phyloP scores from a whole-genome alignment of 1,140 invertebrate genomes.

The Venustaconcha ellipsiformis region DNA sequence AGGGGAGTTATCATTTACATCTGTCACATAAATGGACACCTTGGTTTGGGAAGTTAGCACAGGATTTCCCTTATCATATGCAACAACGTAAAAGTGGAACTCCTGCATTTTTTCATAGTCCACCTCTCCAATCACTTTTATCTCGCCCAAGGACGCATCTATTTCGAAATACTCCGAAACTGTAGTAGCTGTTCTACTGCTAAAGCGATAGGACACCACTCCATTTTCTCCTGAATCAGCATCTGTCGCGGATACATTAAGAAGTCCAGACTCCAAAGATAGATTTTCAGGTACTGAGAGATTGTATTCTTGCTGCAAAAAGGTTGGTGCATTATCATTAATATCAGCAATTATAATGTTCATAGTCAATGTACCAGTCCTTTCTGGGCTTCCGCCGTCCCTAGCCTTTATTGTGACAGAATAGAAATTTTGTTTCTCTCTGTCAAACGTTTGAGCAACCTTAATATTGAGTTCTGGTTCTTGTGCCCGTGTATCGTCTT shows the following conservation, averaged over 20 bases:
- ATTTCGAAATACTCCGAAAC: slow-evolving; percentile 82
- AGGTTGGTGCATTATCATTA: slow-evolving; percentile 57
- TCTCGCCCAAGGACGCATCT: slow-evolving; percentile 70
- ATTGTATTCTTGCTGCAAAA: slow-evolving; percentile 38
- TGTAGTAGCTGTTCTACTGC: slow-evolving; percentile 88
- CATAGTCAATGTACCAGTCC: slow-evolving; percentile 36
- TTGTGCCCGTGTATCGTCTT: slow-evolving; percentile 39
- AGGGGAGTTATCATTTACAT: slow-evolving; percentile 52
- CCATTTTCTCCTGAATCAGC: slow-evolving; percentile 56
- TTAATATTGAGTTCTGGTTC: slow-evolving; percentile 33
- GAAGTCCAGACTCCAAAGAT: slow-evolving; percentile 18
- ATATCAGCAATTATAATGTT: slow-evolving; percentile 74
- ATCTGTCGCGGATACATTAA: slow-evolving; percentile 44
- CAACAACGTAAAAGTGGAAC: slow-evolving; percentile 43
- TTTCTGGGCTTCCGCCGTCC: slow-evolving; percentile 40
- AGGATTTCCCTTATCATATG: slow-evolving; percentile 35
- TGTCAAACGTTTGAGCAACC: slow-evolving; percentile 21
- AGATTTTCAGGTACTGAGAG: slow-evolving; percentile 78
- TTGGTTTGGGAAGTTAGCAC: slow-evolving; percentile 74
- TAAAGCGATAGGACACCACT: slow-evolving; percentile 76
- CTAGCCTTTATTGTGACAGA: slow-evolving; percentile 38
- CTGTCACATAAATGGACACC: slow-evolving; percentile 41
- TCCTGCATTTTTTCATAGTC: slow-evolving; percentile 79
- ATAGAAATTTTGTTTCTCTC: slow-evolving; percentile 43
- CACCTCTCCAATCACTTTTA: slow-evolving; percentile 71